Evolutionary conservation across 1,140 invertebrate species (phyloP), one percentile per base, ranked within the genome.

Genomic region (Sarcophaga bullata): DNA sequence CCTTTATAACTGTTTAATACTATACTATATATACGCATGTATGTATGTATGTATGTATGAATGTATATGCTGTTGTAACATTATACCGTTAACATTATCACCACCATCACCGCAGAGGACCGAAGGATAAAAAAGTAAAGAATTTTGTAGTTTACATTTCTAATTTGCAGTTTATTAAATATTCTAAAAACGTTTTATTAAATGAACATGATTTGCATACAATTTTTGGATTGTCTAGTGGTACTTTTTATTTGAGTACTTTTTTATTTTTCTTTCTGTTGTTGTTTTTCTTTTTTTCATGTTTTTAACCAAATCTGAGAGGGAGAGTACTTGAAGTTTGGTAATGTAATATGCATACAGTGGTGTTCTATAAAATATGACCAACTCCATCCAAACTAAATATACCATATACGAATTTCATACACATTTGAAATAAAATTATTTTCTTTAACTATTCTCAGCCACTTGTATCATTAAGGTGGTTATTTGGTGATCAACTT

Each of bases 101-200:
- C 47, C 9, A 48, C 11, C 72, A 47, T 6, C 5, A 37, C 6
- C 6, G 11, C 25, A 46, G 5, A 48, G 15, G 3, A 73, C 37
- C 73, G 46, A 9, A 0, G 25, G 25, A 73, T 10, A 19, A 73
- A 47, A 75, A 10, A 75, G 48, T 48, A 48, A 76, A 76, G n/a
- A 68, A 17, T 49, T 48, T 49, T 13, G 47, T 76, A 76, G 73
- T 76, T 76, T 76, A 76, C 73, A 76, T 76, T 76, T 76, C 73
- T 76, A 76, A 76, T 76, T 76, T 76, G 47, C 73, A 76, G 73
- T 76, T 76, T 76, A 76, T 76, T 76, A 48, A 76, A 76, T 76
- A 76, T 76, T 76, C 73, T 48, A 49, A 48, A 76, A 76, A 76
- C 73, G 73, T 76, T 76, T 76, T 76, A 76, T 76, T 76, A 47